Percentiles rank a stretch among this genome's conserved stretches.
Conservation (phyloP, 2,113 vertebrate species). For the Mugil cephalus region DNA sequence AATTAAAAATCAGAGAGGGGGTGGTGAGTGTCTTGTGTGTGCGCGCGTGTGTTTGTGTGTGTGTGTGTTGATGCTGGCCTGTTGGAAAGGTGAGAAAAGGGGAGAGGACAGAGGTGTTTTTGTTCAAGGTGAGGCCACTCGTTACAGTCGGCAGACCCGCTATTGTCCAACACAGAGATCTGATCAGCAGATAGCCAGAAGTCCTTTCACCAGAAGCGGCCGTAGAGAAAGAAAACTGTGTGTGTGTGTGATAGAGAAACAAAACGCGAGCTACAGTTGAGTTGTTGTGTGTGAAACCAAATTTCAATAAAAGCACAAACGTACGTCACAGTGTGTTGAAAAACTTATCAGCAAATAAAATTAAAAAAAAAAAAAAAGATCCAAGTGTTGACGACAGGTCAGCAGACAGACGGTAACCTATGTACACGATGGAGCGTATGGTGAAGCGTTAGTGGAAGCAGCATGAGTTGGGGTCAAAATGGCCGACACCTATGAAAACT, state of each 20-base stretch:
- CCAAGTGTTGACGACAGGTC: constrained; percentile 49
- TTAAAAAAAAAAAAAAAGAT: constrained; percentile 26
- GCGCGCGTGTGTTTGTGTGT: constrained; percentile 33
- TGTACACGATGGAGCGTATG: constrained; percentile 25
- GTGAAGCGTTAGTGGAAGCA: constrained; percentile 38
- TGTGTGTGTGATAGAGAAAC: not conserved
- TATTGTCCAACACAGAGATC: constrained; percentile 12
- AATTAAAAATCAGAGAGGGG: constrained; percentile 35
- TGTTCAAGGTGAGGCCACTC: constrained; percentile 38
- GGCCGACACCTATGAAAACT: constrained; percentile 9
- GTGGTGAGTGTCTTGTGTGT: not conserved
- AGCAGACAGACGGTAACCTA: constrained; percentile 49
- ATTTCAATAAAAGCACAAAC: constrained; percentile 38
- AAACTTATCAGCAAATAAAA: constrained; percentile 22
- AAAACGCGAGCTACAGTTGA: constrained; percentile 27
- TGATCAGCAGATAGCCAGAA: constrained; percentile 35
- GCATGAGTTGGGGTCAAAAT: constrained; percentile 29
- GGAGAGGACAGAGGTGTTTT: constrained; percentile 26
- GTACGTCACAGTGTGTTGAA: constrained; percentile 72
- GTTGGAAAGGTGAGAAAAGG: constrained; percentile 23
- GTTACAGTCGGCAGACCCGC: constrained; percentile 44
- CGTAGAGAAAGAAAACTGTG: not conserved
- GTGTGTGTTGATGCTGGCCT: constrained; percentile 33
- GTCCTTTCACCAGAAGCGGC: constrained; percentile 39
- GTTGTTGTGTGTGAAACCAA: constrained; percentile 23